Percentiles rank a stretch among this genome's conserved stretches.
Conservation (phyloP, 2,888 invertebrate species). For the Ectropis crepuscularia region DNA sequence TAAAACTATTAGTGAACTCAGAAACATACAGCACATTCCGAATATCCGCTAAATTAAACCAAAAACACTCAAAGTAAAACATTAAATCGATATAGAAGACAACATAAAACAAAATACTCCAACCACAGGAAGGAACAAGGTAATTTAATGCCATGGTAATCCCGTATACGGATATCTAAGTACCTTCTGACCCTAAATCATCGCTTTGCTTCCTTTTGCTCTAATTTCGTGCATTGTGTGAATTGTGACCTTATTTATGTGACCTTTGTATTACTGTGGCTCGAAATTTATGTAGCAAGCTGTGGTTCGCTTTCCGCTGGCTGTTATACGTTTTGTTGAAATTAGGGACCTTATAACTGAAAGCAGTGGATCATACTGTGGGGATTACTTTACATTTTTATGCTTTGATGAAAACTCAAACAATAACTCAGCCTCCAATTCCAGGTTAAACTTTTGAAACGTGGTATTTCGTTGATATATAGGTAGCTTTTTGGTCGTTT, state of each 20-base stretch:
- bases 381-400: slow-evolving; percentile 27
- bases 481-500: slow-evolving; percentile 9
- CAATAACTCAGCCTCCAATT: slow-evolving; percentile 15
- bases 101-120: slow-evolving; percentile 15
- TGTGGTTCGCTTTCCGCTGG: slow-evolving; percentile 28
- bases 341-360: slow-evolving; percentile 25
- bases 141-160: slow-evolving; percentile 33
- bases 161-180: slow-evolving; percentile 33
- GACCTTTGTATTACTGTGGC: slow-evolving; percentile 52
- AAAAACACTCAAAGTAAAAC: neutral
- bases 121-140: slow-evolving; percentile 22
- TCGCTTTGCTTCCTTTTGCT: slow-evolving; percentile 37
- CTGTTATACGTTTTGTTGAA: slow-evolving; percentile 29
- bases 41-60: no score
- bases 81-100: neutral
- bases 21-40: no score
- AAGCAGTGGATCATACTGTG: slow-evolving; percentile 14
- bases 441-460: slow-evolving; percentile 19
- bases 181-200: slow-evolving; percentile 34
- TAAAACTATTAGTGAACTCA: no score
- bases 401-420: slow-evolving; percentile 34
- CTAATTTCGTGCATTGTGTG: slow-evolving; percentile 56
- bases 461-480: slow-evolving; percentile 2
- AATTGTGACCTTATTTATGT: slow-evolving; percentile 56
- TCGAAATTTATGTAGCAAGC: slow-evolving; percentile 48